Conservation (phyloP, 1,140 invertebrate species). For the Epicauta chinensis region DNA sequence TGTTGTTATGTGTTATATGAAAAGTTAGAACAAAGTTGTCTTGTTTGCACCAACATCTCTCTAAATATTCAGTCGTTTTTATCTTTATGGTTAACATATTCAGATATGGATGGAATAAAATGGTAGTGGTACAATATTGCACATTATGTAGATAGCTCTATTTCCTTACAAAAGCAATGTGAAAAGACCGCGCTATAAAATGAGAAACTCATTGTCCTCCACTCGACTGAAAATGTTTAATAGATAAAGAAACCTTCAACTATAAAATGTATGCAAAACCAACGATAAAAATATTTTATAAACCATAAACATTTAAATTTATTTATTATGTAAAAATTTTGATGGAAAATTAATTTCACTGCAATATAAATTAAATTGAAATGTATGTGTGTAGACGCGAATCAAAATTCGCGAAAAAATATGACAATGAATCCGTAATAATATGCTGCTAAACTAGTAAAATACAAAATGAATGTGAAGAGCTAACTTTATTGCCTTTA, state of each 20-base stretch:
- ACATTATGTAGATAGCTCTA: constrained; percentile 5
- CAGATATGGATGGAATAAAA: too few species aligned
- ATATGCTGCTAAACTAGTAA: constrained; percentile 12
- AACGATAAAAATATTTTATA: constrained; percentile 2
- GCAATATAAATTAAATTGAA: too few species aligned
- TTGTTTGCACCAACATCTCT: too few species aligned
- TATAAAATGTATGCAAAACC: not conserved
- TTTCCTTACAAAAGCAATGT: constrained; percentile 9
- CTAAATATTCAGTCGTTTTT: too few species aligned
- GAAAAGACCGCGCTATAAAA: constrained; percentile 13
- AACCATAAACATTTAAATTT: too few species aligned
- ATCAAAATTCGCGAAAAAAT: not conserved
- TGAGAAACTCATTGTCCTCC: constrained; percentile 20
- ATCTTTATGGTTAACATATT: too few species aligned
- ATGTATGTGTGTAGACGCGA: not conserved
- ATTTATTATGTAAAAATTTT: too few species aligned
- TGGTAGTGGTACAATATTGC: constrained; percentile 1
- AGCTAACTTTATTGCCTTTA: constrained; percentile 15
- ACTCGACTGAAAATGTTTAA: constrained; percentile 19
- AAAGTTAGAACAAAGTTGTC: too few species aligned
- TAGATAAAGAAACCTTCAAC: constrained; percentile 19
- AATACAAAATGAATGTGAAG: constrained; percentile 15
- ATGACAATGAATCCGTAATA: constrained; percentile 9
- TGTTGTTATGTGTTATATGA: too few species aligned
- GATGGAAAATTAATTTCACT: too few species aligned